Evolutionary conservation across 2,797 vertebrate genomes (phyloP).

Genomic region (Clarias pachynema): DNA sequence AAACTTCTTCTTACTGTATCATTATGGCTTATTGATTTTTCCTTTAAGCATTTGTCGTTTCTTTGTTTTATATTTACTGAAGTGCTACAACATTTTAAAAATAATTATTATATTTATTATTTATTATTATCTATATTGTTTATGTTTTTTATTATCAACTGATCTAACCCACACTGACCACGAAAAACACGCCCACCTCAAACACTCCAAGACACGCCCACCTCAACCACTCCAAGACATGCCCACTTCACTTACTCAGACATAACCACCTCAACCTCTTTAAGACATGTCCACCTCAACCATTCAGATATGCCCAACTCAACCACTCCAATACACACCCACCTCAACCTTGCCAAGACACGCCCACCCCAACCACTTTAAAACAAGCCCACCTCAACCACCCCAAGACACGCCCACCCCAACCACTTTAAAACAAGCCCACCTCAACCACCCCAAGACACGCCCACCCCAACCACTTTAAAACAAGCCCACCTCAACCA

Average conservation of each 20-base stretch:
- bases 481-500: neutral
- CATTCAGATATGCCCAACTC: neutral
- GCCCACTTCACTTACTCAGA: neutral
- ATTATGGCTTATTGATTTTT: neutral
- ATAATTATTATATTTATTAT: neutral
- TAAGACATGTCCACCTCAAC: neutral
- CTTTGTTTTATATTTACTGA: neutral
- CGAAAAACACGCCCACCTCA: neutral
- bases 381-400: neutral
- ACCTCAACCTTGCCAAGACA: neutral
- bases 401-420: neutral
- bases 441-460: neutral
- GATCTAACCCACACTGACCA: neutral
- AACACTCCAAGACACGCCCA: neutral
- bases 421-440: neutral
- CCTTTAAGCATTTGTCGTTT: neutral
- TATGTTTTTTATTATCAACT: neutral
- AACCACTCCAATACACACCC: neutral
- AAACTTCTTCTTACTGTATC: neutral
- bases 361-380: too few relatives aligned
- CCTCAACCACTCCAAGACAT: neutral
- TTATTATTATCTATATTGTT: neutral
- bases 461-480: neutral
- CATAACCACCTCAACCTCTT: neutral
- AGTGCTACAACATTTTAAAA: neutral